Evolutionary conservation across 2,113 vertebrate genomes (phyloP).

Genomic region (Mus spicilegus): DNA sequence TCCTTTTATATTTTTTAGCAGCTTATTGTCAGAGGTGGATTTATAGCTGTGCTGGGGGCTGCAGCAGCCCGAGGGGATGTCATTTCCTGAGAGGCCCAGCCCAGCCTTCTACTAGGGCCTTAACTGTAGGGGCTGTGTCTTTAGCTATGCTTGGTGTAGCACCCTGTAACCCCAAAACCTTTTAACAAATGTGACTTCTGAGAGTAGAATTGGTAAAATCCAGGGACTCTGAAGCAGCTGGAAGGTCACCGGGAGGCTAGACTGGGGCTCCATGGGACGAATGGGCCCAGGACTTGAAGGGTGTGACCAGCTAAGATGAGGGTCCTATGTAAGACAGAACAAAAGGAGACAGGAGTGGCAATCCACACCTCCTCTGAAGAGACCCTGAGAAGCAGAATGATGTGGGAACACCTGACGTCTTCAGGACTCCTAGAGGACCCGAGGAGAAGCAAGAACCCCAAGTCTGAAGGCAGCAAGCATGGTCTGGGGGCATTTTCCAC

Average conservation of each 20-base stretch:
- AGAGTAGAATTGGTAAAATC: not conserved
- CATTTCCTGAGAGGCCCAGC: not conserved
- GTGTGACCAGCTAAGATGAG: accelerated
- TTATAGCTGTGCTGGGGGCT: not conserved
- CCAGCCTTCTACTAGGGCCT: accelerated
- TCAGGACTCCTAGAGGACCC: not conserved
- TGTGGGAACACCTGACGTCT: not conserved
- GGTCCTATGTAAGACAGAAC: not conserved
- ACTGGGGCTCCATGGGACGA: not conserved
- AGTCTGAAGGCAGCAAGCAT: not conserved
- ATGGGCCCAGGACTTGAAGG: not conserved
- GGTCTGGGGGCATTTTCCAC: not conserved
- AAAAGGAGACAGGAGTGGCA: not conserved
- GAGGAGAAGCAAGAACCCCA: not conserved
- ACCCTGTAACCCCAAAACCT: not conserved
- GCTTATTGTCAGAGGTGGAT: not conserved
- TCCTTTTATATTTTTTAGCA: too few relatives aligned
- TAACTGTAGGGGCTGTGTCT: not conserved
- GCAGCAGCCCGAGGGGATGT: not conserved
- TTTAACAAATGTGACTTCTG: not conserved
- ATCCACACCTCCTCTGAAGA: not conserved
- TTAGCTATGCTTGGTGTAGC: accelerated
- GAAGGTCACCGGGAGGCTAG: not conserved
- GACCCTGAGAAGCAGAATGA: not conserved
- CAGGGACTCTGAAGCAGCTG: too few relatives aligned